These are phyloP conservation scores for Progne subis DNA, from an alignment of 2,113 vertebrate species.

Conservation along the genomic window DNA sequence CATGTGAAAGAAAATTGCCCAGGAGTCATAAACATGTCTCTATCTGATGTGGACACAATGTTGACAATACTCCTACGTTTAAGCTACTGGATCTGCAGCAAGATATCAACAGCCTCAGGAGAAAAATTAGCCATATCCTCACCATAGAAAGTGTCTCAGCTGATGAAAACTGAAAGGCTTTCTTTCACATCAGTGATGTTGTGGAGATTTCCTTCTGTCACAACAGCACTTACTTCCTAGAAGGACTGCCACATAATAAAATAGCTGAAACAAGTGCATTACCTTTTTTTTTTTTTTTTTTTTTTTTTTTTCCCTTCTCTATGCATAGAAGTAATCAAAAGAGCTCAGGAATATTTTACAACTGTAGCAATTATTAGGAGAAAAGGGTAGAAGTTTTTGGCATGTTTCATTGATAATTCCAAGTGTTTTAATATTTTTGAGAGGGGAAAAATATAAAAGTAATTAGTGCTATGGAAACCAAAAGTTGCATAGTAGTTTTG, in stretches of 20 bases:
- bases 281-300: not conserved
- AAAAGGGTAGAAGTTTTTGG: not conserved
- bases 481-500: fast-evolving
- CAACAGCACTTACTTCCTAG: conserved; percentile 31
- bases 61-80: not conserved
- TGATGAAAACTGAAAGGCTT: conserved; percentile 12
- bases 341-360: not conserved
- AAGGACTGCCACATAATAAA: not conserved
- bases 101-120: conserved; percentile 17
- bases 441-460: not conserved
- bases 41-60: not conserved
- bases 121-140: not conserved
- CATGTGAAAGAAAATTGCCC: not conserved
- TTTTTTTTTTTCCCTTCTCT: not conserved
- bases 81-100: not conserved
- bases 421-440: not conserved
- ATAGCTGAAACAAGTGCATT: conserved; percentile 24
- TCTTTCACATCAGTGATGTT: conserved; percentile 26
- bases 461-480: not conserved
- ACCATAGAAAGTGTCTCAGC: not conserved
- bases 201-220: conserved; percentile 39
- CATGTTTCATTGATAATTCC: not conserved
- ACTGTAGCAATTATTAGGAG: conserved; percentile 2
- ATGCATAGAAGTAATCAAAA: conserved; percentile 32
- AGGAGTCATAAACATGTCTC: not conserved